Evolutionary conservation across 2,113 vertebrate species (phyloP).

Genomic region (Silurus glanis): DNA sequence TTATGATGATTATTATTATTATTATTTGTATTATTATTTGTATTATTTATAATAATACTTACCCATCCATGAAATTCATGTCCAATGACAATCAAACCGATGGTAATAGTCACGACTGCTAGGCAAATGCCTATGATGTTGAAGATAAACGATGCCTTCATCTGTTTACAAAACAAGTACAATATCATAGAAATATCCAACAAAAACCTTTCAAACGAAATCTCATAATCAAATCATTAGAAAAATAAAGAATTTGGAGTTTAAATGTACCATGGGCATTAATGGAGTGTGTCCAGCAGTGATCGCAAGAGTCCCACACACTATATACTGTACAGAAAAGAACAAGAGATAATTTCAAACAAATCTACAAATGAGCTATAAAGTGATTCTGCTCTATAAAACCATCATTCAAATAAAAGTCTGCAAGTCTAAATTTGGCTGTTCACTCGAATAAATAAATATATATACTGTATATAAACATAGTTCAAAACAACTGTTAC

Average conservation of each 20-base stretch:
- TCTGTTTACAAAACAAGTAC: slow-evolving; percentile 37
- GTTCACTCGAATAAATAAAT: not conserved
- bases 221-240: not conserved
- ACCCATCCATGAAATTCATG: not conserved
- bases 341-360: not conserved
- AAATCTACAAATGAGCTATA: not conserved
- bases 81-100: not conserved
- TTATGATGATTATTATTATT: no score
- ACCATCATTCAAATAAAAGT: not conserved
- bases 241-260: not conserved
- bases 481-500: not conserved
- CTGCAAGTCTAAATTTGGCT: not conserved
- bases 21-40: no score
- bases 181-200: not conserved
- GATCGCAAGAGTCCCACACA: slow-evolving; percentile 63
- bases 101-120: slow-evolving; percentile 43
- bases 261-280: slow-evolving; percentile 66
- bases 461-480: not conserved
- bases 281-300: slow-evolving; percentile 63
- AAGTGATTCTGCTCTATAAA: not conserved
- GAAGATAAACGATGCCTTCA: slow-evolving; percentile 67
- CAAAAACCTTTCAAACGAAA: not conserved
- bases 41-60: no score
- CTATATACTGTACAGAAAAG: slow-evolving; percentile 62
- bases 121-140: slow-evolving; percentile 70